These are phyloP conservation scores for Ectropis grisescens DNA, from an alignment of 1,140 invertebrate species.

Conservation along the genomic window DNA sequence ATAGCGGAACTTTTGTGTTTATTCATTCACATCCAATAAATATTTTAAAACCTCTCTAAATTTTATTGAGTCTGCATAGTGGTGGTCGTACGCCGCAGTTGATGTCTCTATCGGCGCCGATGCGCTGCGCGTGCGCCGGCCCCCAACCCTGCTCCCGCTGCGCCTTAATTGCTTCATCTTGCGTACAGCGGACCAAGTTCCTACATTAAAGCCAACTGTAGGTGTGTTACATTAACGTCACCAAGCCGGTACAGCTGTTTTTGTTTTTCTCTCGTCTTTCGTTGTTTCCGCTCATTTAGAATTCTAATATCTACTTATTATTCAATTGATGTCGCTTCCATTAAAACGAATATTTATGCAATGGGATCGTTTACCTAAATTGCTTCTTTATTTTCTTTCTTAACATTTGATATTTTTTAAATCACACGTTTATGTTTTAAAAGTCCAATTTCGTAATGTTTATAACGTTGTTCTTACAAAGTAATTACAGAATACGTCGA, in stretches of 20 bases:
- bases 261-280: conserved; percentile 9
- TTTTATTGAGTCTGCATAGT: no score
- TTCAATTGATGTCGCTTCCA: no score
- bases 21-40: no score
- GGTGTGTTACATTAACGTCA: conserved; percentile 20
- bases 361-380: no score
- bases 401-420: no score
- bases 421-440: no score
- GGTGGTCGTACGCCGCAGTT: conserved; percentile 25
- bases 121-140: conserved; percentile 44
- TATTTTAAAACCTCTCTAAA: no score
- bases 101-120: conserved; percentile 61
- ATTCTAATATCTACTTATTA: conserved; percentile 8
- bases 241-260: conserved; percentile 38
- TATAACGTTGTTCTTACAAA: no score
- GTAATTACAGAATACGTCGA: not conserved
- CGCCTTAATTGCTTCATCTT: conserved; percentile 67
- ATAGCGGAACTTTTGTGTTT: no score
- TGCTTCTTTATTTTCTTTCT: no score
- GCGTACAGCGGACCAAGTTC: conserved; percentile 39
- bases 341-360: no score
- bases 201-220: conserved; percentile 39
- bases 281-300: conserved; percentile 9
- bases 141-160: conserved; percentile 33
- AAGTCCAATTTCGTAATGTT: no score